Conservation (phyloP, 2,113 vertebrate species). For the Albula goreensis region DNA sequence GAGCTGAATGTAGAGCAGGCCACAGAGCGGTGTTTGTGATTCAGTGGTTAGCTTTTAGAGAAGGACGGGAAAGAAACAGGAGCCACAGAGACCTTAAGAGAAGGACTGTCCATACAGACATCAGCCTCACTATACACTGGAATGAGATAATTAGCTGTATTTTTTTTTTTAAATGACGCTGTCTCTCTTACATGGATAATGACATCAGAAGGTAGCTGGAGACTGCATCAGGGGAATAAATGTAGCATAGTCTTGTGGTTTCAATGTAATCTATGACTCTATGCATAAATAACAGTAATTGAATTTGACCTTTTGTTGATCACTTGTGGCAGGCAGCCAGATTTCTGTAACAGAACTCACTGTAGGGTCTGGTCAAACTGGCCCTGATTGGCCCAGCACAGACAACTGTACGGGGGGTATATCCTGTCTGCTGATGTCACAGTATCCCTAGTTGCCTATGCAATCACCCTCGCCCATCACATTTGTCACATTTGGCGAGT, state of each 20-base stretch:
- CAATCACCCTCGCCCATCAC: neutral
- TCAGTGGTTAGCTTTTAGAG: neutral
- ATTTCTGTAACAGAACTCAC: conserved; percentile 26
- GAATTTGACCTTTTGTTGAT: conserved; percentile 35
- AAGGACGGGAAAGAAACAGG: neutral
- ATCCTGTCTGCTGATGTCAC: neutral
- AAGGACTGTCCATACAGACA: neutral
- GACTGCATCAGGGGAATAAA: conserved; percentile 22
- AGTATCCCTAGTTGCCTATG: neutral
- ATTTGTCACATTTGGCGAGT: too few species aligned
- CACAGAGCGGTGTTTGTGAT: neutral
- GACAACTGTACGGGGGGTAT: neutral
- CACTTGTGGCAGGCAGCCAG: conserved; percentile 33
- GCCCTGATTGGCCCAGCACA: conserved; percentile 24
- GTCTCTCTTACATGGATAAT: conserved; percentile 23
- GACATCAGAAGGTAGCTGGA: conserved; percentile 17
- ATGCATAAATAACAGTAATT: conserved; percentile 35
- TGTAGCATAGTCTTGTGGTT: conserved; percentile 38
- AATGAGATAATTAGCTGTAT: neutral
- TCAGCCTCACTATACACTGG: neutral
- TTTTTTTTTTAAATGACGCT: neutral
- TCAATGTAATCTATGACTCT: conserved; percentile 42
- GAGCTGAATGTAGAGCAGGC: neutral
- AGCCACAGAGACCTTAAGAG: neutral
- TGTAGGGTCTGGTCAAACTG: conserved; percentile 24